These are phyloP conservation scores for Drosophila dunni DNA, from an alignment of 1,140 invertebrate genomes.

Conservation along the genomic window DNA sequence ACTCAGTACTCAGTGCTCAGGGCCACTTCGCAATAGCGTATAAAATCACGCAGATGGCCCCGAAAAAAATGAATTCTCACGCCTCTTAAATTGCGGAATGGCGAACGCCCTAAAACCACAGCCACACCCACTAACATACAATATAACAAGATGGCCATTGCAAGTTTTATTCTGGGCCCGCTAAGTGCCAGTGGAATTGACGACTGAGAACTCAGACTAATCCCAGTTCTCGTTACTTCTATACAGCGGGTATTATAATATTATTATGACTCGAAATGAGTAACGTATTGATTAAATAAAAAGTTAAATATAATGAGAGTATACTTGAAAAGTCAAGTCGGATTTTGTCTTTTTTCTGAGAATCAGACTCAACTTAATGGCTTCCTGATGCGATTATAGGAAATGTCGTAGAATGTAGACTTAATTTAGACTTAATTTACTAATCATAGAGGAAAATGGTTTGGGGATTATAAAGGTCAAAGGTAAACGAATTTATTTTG, in stretches of 20 bases:
- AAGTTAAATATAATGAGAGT: background rate
- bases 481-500: no score
- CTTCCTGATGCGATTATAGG: no score
- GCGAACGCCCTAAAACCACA: background rate
- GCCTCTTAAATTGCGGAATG: constrained; percentile 37
- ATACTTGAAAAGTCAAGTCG: no score
- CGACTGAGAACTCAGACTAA: constrained; percentile 8
- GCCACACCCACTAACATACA: background rate
- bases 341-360: no score
- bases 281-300: constrained; percentile 1
- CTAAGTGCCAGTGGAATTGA: background rate
- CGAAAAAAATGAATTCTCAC: constrained; percentile 24
- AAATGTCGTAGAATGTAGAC: no score
- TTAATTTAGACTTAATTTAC: no score
- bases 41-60: constrained; percentile 67
- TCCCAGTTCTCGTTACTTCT: constrained; percentile 12
- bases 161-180: background rate
- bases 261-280: background rate
- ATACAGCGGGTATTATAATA: background rate
- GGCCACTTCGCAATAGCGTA: constrained; percentile 56
- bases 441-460: no score
- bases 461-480: no score
- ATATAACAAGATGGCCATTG: constrained; percentile 15
- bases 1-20: constrained; percentile 49
- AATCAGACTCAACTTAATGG: no score